Evolutionary conservation across 35 echinoderm and acorn worm genomes (phyloP), one percentile per base, ranked within the genome.

Genomic region (Lytechinus pictus): DNA sequence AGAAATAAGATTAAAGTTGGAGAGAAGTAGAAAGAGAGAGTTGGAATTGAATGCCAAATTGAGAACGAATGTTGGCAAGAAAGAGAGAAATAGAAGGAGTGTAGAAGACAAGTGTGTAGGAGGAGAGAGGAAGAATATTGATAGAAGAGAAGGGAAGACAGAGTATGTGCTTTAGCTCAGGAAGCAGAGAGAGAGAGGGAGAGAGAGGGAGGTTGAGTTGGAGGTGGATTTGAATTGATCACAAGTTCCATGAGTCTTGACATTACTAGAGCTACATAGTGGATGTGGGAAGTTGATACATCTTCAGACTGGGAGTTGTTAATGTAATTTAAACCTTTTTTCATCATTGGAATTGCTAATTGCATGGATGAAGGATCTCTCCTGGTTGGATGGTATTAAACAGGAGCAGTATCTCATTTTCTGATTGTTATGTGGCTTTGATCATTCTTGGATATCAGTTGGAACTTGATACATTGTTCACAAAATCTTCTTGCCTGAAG

Each of bases 331-430:
- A 24, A 79, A 79, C 19, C 66, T 24, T 79, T 79, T 44, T 79
- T 79, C 19, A n/a, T 24, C 66, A 79, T 79, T 79, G 66, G 66
- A 79, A 79, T 79, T 79, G 66, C 66, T 79, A 79, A 79, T 79
- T 79, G 66, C 21, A 14, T 8, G 19, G 66, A 79, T 79, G 66
- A 79, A 79, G 66, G 66, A 4, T 79, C 66, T 24, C 66, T 79
- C n/a, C 66, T 71, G 14, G 4, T 79, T 19, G 66, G 66, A 79
- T 79, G 66, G 6, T 79, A 24, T 24, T 79, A 79, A 79, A n/a
- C 66, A 79, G 19, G 19, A 79, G 1, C 19, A 79, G 14, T 72
- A 3, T 72, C 61, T 79, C 3, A 79, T 79, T 24, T 24, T 4
- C 66, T 79, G 66, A 79, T 24, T 79, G 33, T 58, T n/a, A 24